Base-by-base conservation (phyloP, 2,113 vertebrate species). In the Melospiza melodia region DNA sequence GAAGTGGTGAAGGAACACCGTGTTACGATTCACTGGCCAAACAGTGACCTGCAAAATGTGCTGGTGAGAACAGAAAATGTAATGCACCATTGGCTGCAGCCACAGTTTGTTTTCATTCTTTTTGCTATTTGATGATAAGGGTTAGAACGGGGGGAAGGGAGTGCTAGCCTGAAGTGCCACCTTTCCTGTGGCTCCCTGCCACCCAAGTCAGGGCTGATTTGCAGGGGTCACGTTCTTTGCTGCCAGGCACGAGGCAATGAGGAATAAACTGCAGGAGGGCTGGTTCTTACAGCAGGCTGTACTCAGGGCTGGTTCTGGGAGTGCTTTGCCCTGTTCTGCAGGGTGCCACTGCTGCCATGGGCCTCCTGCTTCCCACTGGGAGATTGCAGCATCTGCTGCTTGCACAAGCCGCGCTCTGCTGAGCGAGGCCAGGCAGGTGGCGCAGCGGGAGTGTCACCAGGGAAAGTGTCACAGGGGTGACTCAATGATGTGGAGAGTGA, bases 21-120 rank as follows among this genome's bases (percentile, higher is more conserved):
- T 92, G 93, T 97, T 96, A 78, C 41, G 90, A 97, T 97, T 98
- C 96, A 43, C 37, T 85, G 88, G 79, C 93, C 95, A 95, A 95
- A 97, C 63, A 76, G 30, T 78, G 95, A 96, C 96, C 94, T 97
- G 88, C 69, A 83, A 94, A 97, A 97, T 95, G 89, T 95, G 94
- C 97, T 97, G 89, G 91, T 96, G 91, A 92, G 81, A 93, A 97
- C 84, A 96, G 95, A 97, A 97, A 96, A 84, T 66, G 68, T 15
- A 25, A 44, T 75, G 82, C 76, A 90, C 61, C 72, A 33, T 39
- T 61, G 82, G 49, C 69, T 92, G 87, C 84, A 74, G 83, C 65
- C 65, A 57, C 48, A 31, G 52, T 71, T 41, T 66, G 54, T 90
- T 95, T 88, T 95, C 74, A 33, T 94, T 96, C 90, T 57, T 95